Evolutionary conservation across 2,113 vertebrate genomes (phyloP).

Genomic region (Pseudonaja textilis): DNA sequence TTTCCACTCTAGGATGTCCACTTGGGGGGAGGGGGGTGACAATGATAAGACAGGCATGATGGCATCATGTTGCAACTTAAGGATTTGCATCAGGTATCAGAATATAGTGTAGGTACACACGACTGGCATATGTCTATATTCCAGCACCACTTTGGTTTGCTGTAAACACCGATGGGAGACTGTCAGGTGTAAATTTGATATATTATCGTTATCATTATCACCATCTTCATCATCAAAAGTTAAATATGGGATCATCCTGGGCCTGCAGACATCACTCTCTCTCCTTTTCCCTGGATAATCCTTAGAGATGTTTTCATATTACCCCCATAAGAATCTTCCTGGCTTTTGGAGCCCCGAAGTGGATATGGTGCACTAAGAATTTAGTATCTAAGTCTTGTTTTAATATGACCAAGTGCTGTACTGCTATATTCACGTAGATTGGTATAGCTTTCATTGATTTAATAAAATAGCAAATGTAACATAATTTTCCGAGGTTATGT

Average conservation of each 20-base stretch:
- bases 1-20: background rate
- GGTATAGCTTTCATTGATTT: background rate
- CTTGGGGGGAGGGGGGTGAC: rapidly evolving
- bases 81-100: background rate
- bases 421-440: background rate
- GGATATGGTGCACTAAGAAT: background rate
- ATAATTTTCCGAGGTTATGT: background rate
- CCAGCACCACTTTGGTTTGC: background rate
- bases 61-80: background rate
- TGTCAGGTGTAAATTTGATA: background rate
- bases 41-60: background rate
- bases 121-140: background rate
- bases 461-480: background rate
- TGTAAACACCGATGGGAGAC: background rate
- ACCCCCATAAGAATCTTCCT: background rate
- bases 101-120: background rate
- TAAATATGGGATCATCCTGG: background rate
- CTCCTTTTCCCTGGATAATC: background rate
- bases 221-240: background rate
- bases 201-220: background rate
- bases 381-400: background rate
- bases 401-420: background rate
- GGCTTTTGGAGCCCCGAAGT: background rate
- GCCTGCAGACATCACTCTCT: background rate
- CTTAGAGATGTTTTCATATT: background rate